phyloP scores from a whole-genome alignment of 2,888 invertebrate species.

The Tillus elongatus region DNA sequence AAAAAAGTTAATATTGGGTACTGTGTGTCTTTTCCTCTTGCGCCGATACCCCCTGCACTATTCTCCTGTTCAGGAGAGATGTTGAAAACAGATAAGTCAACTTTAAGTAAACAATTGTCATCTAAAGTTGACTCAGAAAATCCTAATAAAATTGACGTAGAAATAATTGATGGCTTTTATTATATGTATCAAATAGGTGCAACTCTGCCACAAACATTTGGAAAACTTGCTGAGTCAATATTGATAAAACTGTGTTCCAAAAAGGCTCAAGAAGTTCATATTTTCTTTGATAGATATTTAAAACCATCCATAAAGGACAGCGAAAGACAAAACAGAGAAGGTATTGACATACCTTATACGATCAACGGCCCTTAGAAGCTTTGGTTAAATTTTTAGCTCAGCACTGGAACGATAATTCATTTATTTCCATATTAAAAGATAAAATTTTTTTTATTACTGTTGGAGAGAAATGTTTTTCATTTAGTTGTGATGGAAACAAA shows the following conservation, averaged over 20 bases:
- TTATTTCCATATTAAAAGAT: slow-evolving; percentile 1
- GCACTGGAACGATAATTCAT: slow-evolving; percentile 8
- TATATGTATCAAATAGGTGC: slow-evolving; percentile 20
- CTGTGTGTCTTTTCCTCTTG: slow-evolving; percentile 31
- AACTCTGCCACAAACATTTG: slow-evolving; percentile 22
- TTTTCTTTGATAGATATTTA: slow-evolving; percentile 12
- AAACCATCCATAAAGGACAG: slow-evolving; percentile 10
- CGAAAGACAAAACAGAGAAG: slow-evolving; percentile 11
- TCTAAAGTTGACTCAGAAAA: slow-evolving; percentile 9
- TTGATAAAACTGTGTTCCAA: slow-evolving; percentile 20
- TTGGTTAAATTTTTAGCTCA: slow-evolving; percentile 17
- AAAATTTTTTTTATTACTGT: slow-evolving; percentile 8
- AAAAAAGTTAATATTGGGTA: slow-evolving; percentile 29
- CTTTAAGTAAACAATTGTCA: no score
- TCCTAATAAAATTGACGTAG: slow-evolving; percentile 18
- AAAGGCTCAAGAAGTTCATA: slow-evolving; percentile 15
- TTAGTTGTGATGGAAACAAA: slow-evolving; percentile 8
- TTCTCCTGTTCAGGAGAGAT: slow-evolving; percentile 16
- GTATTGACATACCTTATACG: slow-evolving; percentile 8
- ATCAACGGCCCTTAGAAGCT: slow-evolving; percentile 19
- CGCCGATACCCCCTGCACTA: slow-evolving; percentile 26
- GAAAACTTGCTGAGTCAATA: no score
- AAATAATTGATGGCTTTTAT: slow-evolving; percentile 25
- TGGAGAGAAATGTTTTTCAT: slow-evolving; percentile 10
- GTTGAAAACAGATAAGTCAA: slow-evolving; percentile 19